These are phyloP conservation scores for Heptranchias perlo DNA, from an alignment of 2,113 vertebrate genomes.

Conservation along the genomic window DNA sequence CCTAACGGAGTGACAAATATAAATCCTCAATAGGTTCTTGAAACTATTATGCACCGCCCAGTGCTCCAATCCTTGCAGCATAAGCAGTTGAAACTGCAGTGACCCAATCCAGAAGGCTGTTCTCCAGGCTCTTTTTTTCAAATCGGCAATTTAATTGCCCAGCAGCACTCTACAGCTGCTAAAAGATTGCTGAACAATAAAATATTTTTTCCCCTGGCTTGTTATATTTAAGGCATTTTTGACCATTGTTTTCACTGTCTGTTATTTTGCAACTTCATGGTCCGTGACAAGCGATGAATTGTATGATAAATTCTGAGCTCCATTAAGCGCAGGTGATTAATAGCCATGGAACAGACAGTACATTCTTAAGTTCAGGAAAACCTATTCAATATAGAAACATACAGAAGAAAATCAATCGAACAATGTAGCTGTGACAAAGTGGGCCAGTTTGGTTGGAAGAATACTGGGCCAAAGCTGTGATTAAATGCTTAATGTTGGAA, in stretches of 20 bases:
- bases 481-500: not conserved
- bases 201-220: not conserved
- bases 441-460: not conserved
- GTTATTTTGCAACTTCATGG: not conserved
- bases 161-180: not conserved
- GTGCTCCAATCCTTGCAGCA: not conserved
- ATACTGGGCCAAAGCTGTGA: not conserved
- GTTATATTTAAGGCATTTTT: not conserved
- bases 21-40: too few species aligned
- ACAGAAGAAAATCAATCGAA: constrained; percentile 13
- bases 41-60: not conserved
- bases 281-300: not conserved
- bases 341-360: not conserved
- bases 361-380: constrained; percentile 14
- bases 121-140: not conserved
- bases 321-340: not conserved
- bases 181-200: not conserved
- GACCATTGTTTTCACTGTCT: not conserved
- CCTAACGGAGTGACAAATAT: not conserved
- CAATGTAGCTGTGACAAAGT: not conserved
- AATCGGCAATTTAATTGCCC: not conserved
- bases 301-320: not conserved
- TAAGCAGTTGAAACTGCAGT: not conserved
- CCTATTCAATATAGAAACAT: not conserved
- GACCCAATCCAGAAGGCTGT: not conserved